Base-by-base conservation (phyloP, 2,113 vertebrate genomes). In the Cebus imitator region DNA sequence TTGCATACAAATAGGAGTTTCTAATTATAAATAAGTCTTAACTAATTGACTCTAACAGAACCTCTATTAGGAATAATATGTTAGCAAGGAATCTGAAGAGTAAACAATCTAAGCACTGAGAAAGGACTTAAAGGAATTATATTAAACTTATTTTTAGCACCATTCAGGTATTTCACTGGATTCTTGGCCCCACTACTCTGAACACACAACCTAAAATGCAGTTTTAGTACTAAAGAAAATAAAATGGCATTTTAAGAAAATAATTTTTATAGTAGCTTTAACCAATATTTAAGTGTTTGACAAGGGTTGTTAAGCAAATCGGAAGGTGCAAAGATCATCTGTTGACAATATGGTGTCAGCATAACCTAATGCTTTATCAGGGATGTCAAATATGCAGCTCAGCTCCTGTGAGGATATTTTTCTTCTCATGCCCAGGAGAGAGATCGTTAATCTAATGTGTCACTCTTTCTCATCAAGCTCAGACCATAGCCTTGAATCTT, bases 161-260 rank as follows among this genome's bases (percentile, higher is more conserved):
- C 76, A 84, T 72, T 66, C 45, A 94, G 87, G 37, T 80, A 95
- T 93, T 91, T 96, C 40, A 88, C 79, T 94, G 76, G 64, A 94
- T 91, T 90, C 57, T 72, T 91, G 45, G 58, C 23, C 78, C 57
- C 73, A 12, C 89, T 84, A 89, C 40, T 86, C 83, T 87, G 61
- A 90, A 27, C 87, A 82, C 21, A 75, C 20, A 97, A 50, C 8
- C 45, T 88, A 73, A 88, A 96, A 61, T 80, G 50, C 64, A 93
- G 52, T 48, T 92, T 75, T 68, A 64, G 68, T 81, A 87, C 18
- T 84, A 81, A 87, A 96, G 50, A 81, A 70, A 73, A 89, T 66
- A 93, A 95, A 95, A 84, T 48, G 43, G 5, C 23, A 87, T 27
- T 96, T 78, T 45, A 94, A 90, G 12, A 17, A 81, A 89, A 87